phyloP scores from a whole-genome alignment of 2,888 invertebrate species.

The Caenorhabditis macrosperma region DNA sequence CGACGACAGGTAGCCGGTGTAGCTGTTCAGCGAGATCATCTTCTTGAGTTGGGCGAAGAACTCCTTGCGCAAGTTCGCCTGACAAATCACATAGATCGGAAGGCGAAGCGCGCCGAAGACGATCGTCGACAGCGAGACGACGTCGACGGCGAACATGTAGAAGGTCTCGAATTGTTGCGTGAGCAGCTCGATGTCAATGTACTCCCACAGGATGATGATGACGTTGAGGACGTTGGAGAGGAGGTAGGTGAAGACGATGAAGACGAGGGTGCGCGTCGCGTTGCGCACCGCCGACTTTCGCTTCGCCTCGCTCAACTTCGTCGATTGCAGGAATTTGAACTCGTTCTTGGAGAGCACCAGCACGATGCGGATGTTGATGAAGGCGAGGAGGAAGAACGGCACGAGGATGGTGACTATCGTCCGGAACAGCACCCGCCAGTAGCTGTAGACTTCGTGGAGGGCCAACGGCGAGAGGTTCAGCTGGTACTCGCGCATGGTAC shows the following conservation, averaged over 20 bases:
- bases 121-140: conserved; percentile 72
- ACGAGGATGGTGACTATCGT: conserved; percentile 75
- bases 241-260: conserved; percentile 76
- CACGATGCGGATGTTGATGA: conserved; percentile 75
- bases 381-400: conserved; percentile 73
- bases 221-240: conserved; percentile 77
- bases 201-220: conserved; percentile 77
- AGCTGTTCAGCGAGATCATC: conserved; percentile 29
- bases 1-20: conserved; percentile 32
- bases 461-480: conserved; percentile 68
- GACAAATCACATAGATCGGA: conserved; percentile 76
- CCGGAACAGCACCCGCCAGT: conserved; percentile 67
- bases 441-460: conserved; percentile 59
- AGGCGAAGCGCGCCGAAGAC: conserved; percentile 75
- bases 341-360: conserved; percentile 61
- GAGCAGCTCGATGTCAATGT: conserved; percentile 69
- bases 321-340: conserved; percentile 64
- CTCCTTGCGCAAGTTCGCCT: conserved; percentile 65
- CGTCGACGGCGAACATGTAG: conserved; percentile 76
- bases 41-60: conserved; percentile 56
- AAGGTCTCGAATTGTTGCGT: conserved; percentile 64
- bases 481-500: conserved; percentile 73
- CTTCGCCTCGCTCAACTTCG: conserved; percentile 68
- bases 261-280: conserved; percentile 74
- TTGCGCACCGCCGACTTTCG: conserved; percentile 72